Conservation (phyloP, 2,888 invertebrate species). For the Dolomedes plantarius region DNA sequence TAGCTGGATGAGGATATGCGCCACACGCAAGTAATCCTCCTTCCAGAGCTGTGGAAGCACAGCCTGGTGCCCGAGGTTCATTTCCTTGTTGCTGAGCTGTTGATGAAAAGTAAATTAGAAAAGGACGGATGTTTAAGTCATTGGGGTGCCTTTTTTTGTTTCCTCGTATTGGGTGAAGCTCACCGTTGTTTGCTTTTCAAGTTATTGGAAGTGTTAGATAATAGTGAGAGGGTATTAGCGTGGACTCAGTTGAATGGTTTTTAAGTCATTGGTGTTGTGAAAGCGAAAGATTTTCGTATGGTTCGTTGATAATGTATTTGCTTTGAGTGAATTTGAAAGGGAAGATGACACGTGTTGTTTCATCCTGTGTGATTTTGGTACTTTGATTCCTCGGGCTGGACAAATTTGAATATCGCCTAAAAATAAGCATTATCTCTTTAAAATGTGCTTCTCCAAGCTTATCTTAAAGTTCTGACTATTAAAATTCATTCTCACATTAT, state of each 20-base stretch:
- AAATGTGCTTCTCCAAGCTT: no score
- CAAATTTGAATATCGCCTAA: no score
- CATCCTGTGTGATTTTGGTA: no score
- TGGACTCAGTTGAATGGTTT: not conserved
- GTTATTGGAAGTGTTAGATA: not conserved
- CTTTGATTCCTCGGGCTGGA: no score
- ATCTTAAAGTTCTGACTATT: no score
- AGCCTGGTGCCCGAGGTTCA: not conserved
- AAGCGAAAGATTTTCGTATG: not conserved
- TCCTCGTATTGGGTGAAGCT: conserved; percentile 5
- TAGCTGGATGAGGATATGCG: conserved; percentile 1
- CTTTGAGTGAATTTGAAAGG: not conserved
- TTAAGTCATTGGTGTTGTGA: not conserved
- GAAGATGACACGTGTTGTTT: not conserved
- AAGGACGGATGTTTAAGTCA: not conserved
- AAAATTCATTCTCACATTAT: no score
- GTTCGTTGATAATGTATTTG: not conserved
- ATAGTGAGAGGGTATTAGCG: not conserved
- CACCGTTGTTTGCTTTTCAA: conserved; percentile 3
- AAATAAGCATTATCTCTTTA: no score
- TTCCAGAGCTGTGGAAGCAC: not conserved
- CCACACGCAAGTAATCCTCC: not conserved
- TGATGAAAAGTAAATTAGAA: conserved; percentile 1
- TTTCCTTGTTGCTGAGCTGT: conserved; percentile 1
- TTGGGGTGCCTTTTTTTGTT: not conserved